Percentiles rank a stretch among this genome's conserved stretches.
These are phyloP conservation scores for Phrixothrix hirtus DNA, from an alignment of 2,888 invertebrate genomes.

Conservation along the genomic window DNA sequence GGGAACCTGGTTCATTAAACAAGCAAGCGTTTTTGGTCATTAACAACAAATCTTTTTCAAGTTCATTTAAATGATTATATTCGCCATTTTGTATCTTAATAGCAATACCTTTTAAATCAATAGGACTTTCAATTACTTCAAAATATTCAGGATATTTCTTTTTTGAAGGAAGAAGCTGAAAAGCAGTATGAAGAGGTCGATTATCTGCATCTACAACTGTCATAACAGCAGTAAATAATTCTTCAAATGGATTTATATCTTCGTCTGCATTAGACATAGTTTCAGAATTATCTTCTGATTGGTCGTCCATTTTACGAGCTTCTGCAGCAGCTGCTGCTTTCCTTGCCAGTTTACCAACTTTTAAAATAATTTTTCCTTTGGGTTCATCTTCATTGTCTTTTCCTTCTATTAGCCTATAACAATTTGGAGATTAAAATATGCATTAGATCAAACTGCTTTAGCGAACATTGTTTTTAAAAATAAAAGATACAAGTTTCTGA, in stretches of 20 bases:
- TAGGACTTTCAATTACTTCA: slow-evolving; percentile 89
- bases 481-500: too few relatives aligned
- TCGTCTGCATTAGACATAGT: slow-evolving; percentile 76
- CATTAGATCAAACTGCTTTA: too few relatives aligned
- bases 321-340: slow-evolving; percentile 49
- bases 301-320: slow-evolving; percentile 50
- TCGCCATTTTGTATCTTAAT: slow-evolving; percentile 84
- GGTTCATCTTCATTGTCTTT: slow-evolving; percentile 58
- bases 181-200: slow-evolving; percentile 82
- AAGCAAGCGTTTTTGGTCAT: slow-evolving; percentile 95
- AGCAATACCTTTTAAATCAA: slow-evolving; percentile 92
- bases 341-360: slow-evolving; percentile 59
- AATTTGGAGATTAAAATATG: slow-evolving; percentile 2
- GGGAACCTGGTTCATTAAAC: slow-evolving; percentile 95
- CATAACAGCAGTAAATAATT: slow-evolving; percentile 87
- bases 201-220: slow-evolving; percentile 81
- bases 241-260: slow-evolving; percentile 78
- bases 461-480: too few relatives aligned
- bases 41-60: slow-evolving; percentile 86
- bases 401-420: slow-evolving; percentile 44
- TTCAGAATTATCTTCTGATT: slow-evolving; percentile 71
- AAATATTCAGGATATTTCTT: slow-evolving; percentile 95
- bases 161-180: slow-evolving; percentile 90
- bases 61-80: slow-evolving; percentile 75
- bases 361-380: slow-evolving; percentile 58